Evolutionary conservation across 2,888 invertebrate species (phyloP), one percentile per base, ranked within the genome.

Genomic region (Cryptosula pallasiana): DNA sequence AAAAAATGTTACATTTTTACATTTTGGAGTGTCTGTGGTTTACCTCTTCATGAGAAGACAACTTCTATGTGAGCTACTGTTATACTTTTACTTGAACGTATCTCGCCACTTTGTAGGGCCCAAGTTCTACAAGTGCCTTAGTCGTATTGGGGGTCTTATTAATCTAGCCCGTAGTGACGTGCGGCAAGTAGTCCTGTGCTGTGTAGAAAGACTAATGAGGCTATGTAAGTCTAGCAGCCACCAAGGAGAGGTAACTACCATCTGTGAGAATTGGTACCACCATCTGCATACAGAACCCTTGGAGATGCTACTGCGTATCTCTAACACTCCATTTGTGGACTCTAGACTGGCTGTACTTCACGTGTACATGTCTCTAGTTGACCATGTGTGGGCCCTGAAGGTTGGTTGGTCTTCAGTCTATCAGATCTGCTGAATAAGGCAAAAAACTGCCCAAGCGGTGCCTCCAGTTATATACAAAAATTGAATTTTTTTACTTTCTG

Each of bases 231-330:
- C n/a, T n/a, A n/a, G n/a, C n/a, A n/a, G n/a, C n/a, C n/a, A n/a
- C n/a, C 45, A 45, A 20, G 45, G 5, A 5, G 45, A 45, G 5
- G 9, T 45, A 5, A 13, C 45, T 13, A 20, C 5, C 45, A 45
- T 63, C 16, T 63, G 63, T 63, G 32, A 63, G 34, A 63, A 2
- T 2, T 63, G 63, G 63, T 63, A 32, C 63, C 9, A 63, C 32
- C 29, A 27, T 13, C 32, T 34, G 9, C 29, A 27, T n/a, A 32
- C 32, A 2, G 25, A 63, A 13, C 34, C 34, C 2, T 32, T 27
- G 32, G 63, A 34, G 9, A 25, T 34, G 13, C 32, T 63, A 16
- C 63, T 63, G 2, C 20, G 27, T 3, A 25, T 63, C 9, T 63
- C 63, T 3, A 63, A 27, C 25, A 63, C 25, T 32, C 63, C 63